Evolutionary conservation across 2,113 vertebrate genomes (phyloP).

Genomic region (Dipodomys stephensi): DNA sequence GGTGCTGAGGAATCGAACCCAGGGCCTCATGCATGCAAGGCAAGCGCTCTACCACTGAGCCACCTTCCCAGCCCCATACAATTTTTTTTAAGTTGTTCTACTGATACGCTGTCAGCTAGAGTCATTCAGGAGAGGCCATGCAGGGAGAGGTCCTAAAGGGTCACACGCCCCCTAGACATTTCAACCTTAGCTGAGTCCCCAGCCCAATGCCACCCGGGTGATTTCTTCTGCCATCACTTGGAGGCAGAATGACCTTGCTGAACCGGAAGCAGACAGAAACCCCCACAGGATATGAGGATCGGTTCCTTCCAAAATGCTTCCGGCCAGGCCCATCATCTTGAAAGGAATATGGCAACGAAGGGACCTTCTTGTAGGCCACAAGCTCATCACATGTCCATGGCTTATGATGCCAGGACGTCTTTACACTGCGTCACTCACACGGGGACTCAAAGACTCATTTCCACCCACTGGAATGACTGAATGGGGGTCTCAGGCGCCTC

Average conservation of each 20-base stretch:
- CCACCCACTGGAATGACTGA: too few species aligned
- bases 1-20: too few species aligned
- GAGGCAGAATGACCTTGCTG: background rate
- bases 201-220: background rate
- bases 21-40: too few species aligned
- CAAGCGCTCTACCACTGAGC: too few species aligned
- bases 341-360: background rate
- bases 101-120: background rate
- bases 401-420: too few species aligned
- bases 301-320: background rate
- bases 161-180: background rate
- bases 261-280: background rate
- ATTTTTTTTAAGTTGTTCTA: background rate
- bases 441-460: too few species aligned
- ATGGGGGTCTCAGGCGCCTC: too few species aligned
- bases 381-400: too few species aligned
- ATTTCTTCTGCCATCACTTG: background rate
- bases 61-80: too few species aligned
- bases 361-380: background rate
- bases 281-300: background rate
- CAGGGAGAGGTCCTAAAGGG: background rate
- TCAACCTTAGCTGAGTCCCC: background rate
- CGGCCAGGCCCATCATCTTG: background rate
- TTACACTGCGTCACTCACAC: too few species aligned
- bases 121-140: background rate